A percentile compares a stretch with the other conserved stretches of the same genome.
These are phyloP conservation scores for Brachionus asplanchnoidis DNA, from an alignment of 1,140 invertebrate genomes.

Conservation along the genomic window DNA sequence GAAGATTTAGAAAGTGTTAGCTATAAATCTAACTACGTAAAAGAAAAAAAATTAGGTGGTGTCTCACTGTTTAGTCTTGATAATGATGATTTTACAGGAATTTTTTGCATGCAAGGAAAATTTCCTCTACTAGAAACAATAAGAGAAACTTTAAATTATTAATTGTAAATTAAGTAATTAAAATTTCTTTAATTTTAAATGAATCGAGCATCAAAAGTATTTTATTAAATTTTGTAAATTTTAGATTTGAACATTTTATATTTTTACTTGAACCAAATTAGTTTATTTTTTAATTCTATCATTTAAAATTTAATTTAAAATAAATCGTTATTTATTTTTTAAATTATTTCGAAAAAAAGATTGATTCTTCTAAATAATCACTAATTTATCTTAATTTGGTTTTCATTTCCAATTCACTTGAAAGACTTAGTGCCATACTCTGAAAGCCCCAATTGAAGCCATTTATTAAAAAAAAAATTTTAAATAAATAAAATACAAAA, in stretches of 20 bases:
- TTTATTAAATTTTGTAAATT: background rate
- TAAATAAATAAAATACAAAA: too few relatives aligned
- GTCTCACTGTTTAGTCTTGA: background rate
- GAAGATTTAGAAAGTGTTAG: slow-evolving; percentile 72
- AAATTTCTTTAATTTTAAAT: background rate
- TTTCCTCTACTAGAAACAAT: slow-evolving; percentile 58
- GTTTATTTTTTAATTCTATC: background rate
- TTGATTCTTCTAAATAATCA: too few relatives aligned
- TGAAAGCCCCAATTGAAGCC: too few relatives aligned
- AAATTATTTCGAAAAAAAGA: background rate
- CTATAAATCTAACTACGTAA: slow-evolving; percentile 62
- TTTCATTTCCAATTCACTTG: too few relatives aligned
- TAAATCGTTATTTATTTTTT: background rate
- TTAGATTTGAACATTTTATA: background rate
- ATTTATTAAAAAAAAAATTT: too few relatives aligned
- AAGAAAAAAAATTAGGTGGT: background rate
- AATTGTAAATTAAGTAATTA: background rate
- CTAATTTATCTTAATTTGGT: too few relatives aligned
- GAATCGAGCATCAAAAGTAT: background rate
- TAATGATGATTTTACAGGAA: slow-evolving; percentile 27
- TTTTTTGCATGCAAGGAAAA: slow-evolving; percentile 16
- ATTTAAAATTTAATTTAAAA: background rate
- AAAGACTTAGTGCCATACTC: too few relatives aligned
- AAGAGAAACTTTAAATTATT: slow-evolving; percentile 59
- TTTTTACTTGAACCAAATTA: background rate